Evolutionary conservation across 2,113 vertebrate species (phyloP).

Genomic region (Lutjanus erythropterus): DNA sequence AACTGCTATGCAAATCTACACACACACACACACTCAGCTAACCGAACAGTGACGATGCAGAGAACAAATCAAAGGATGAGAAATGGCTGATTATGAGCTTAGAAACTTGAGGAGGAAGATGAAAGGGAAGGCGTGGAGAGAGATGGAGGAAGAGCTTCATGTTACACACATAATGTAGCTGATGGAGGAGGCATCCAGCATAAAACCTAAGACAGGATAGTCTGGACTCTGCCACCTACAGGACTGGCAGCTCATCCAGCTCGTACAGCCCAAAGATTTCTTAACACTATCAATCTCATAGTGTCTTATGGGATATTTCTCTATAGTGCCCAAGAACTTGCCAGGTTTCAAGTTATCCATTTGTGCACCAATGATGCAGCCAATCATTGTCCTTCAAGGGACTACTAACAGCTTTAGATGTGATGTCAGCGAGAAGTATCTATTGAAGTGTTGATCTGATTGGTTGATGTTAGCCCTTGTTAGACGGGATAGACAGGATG

Average conservation of each 20-base stretch:
- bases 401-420: no score
- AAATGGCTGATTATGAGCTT: conserved; percentile 56
- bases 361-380: no score
- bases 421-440: no score
- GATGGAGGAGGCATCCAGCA: conserved; percentile 10
- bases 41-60: not conserved
- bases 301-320: no score
- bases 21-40: conserved; percentile 14
- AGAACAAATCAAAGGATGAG: conserved; percentile 48
- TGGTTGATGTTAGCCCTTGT: no score
- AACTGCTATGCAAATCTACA: conserved; percentile 37
- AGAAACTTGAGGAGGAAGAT: conserved; percentile 46
- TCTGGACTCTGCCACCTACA: not conserved
- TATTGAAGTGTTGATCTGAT: no score
- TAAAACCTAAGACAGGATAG: not conserved
- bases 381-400: no score
- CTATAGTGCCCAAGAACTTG: no score
- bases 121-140: conserved; percentile 26
- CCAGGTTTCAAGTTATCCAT: no score
- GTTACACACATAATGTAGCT: conserved; percentile 9
- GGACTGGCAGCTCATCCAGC: not conserved
- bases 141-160: conserved; percentile 14
- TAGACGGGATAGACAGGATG: no score
- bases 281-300: no score
- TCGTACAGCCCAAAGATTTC: not conserved